A percentile compares a stretch with the other conserved stretches of the same genome.
Conservation (phyloP, 2,888 invertebrate species). For the Drosophila putrida region DNA sequence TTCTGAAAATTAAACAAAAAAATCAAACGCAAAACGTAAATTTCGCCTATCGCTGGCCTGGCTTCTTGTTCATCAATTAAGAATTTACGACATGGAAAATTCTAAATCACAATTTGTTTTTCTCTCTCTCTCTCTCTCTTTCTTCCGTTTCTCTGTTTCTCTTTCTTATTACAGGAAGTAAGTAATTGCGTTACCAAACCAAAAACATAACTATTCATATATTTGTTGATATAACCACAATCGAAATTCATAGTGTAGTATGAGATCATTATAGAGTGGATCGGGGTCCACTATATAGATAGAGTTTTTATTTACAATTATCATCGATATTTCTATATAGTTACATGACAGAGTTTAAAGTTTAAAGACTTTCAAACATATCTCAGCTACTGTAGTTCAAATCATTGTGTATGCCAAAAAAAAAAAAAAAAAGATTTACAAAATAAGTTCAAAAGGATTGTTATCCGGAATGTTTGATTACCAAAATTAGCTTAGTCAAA, state of each 20-base stretch:
- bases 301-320: neutral
- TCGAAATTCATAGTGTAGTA: slow-evolving; percentile 10
- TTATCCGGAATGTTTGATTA: slow-evolving; percentile 29
- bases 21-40: slow-evolving; percentile 48
- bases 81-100: slow-evolving; percentile 60
- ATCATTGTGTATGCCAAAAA: slow-evolving; percentile 10
- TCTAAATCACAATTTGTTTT: slow-evolving; percentile 68
- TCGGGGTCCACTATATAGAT: slow-evolving; percentile 5
- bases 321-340: neutral
- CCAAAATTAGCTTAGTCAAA: slow-evolving; percentile 33
- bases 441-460: neutral
- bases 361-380: neutral
- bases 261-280: slow-evolving; percentile 13
- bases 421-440: neutral
- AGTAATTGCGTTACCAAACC: slow-evolving; percentile 71
- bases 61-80: slow-evolving; percentile 70
- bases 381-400: slow-evolving; percentile 4
- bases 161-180: slow-evolving; percentile 85
- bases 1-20: slow-evolving; percentile 39
- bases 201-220: slow-evolving; percentile 24
- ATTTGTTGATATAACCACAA: slow-evolving; percentile 5
- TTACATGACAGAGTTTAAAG: neutral
- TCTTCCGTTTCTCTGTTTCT: slow-evolving; percentile 69
- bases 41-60: slow-evolving; percentile 79
- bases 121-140: slow-evolving; percentile 60